Base-by-base conservation (phyloP, 2,888 invertebrate genomes). In the Acleris literana region DNA sequence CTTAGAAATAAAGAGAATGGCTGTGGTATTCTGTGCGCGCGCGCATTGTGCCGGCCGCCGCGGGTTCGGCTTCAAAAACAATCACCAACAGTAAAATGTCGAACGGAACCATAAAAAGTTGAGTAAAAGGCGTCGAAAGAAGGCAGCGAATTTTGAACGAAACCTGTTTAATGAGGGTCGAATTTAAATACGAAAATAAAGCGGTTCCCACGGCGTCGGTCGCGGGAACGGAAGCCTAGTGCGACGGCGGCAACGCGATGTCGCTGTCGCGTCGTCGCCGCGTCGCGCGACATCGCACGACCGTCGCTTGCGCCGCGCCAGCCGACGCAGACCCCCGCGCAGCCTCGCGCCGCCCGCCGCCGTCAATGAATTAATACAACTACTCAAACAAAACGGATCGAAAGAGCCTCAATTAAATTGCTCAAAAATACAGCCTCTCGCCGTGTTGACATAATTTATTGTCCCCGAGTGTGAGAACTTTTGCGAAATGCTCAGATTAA, bases 141-240 rank as follows among this genome's bases (percentile, higher is more conserved):
- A 91, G 92, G 92, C 92, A 91, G 92, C 91, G 86, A 92, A 92
- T 92, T 90, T 92, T 91, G 87, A 91, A 84, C 84, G 82, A 87
- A 92, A 92, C 92, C 91, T 83, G 92, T 92, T 92, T 92, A 92
- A 92, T 92, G 92, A 90, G 92, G 92, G 91, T 91, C 92, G 90
- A 86, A 92, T 92, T 92, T 90, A 90, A 91, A 92, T 92, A 90
- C 83, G 91, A 90, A 89, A 91, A 90, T 90, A 88, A 89, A 87
- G 83, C 86, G 84, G 90, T 92, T 92, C 92, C 92, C 92, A 92
- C 92, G 92, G 87, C 84, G 85, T 87, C 83, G 85, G 78, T 86
- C 88, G 90, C 91, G 92, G 91, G 91, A 91, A 89, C 92, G 92
- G 92, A 92, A 92, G 91, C 90, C 82, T 18, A 82, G 72, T 75